phyloP scores from a whole-genome alignment of 2,888 invertebrate genomes.

The Tyria jacobaeae region DNA sequence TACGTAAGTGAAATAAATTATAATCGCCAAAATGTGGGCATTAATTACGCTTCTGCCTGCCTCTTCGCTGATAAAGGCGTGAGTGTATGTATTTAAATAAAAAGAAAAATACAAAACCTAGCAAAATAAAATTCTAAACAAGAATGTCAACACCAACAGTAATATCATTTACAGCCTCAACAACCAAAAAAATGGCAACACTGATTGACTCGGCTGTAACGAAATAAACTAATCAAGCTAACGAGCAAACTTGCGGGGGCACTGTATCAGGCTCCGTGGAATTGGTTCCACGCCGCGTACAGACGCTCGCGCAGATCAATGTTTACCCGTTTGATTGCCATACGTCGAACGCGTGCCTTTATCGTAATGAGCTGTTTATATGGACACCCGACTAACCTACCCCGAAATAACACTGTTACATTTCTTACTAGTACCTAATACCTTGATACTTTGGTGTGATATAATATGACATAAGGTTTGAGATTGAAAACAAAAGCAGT shows the following conservation, averaged over 20 bases:
- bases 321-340: constrained; percentile 58
- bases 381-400: constrained; percentile 32
- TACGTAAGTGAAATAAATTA: no score
- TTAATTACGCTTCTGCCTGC: no score
- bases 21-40: no score
- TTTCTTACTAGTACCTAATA: not conserved
- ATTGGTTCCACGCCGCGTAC: constrained; percentile 32
- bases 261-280: constrained; percentile 27
- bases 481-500: not conserved
- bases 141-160: constrained; percentile 6
- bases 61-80: no score
- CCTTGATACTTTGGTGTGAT: constrained; percentile 13
- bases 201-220: constrained; percentile 47
- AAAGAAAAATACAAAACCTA: not conserved
- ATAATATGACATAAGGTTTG: rapidly evolving
- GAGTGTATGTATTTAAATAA: no score
- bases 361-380: constrained; percentile 65
- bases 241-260: constrained; percentile 44
- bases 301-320: constrained; percentile 50
- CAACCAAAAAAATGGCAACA: constrained; percentile 31
- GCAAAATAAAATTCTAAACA: constrained; percentile 1
- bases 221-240: constrained; percentile 51
- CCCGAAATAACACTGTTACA: not conserved
- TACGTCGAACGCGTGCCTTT: constrained; percentile 55
- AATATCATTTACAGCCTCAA: constrained; percentile 22